phyloP scores from a whole-genome alignment of 2,888 invertebrate species.

The Lasius platythorax region DNA sequence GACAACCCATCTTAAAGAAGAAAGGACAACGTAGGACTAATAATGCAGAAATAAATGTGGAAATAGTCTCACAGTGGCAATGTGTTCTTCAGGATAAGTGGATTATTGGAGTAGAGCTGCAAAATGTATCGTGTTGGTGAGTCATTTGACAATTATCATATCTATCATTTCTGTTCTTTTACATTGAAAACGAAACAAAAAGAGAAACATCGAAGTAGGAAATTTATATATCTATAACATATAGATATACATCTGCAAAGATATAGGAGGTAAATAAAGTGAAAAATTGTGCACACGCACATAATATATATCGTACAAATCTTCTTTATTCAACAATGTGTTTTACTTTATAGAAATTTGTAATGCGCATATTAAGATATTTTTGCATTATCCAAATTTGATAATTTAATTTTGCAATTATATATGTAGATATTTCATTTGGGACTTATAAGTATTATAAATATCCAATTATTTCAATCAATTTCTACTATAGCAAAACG shows the following conservation, averaged over 20 bases:
- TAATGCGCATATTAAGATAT: conserved; percentile 42
- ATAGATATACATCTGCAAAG: neutral
- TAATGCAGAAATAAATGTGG: conserved; percentile 58
- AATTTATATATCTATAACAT: neutral
- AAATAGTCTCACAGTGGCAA: conserved; percentile 79
- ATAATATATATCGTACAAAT: conserved; percentile 60
- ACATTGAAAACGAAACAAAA: conserved; percentile 22
- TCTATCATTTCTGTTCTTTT: conserved; percentile 46
- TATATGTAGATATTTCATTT: conserved; percentile 22
- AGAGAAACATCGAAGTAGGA: neutral
- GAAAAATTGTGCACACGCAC: neutral
- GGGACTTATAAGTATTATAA: conserved; percentile 8
- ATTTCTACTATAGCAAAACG: neutral
- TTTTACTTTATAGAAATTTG: conserved; percentile 59
- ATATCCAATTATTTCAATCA: conserved; percentile 16
- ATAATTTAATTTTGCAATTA: conserved; percentile 14
- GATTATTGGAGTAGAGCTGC: conserved; percentile 81
- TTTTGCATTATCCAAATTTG: conserved; percentile 13
- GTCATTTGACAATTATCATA: conserved; percentile 62
- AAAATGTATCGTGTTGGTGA: conserved; percentile 82
- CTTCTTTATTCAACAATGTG: conserved; percentile 60
- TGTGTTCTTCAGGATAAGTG: conserved; percentile 82
- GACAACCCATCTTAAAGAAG: conserved; percentile 76
- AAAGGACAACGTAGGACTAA: conserved; percentile 15
- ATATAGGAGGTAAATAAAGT: neutral